Conservation (phyloP, 2,888 invertebrate species). For the Lydus trimaculatus region DNA sequence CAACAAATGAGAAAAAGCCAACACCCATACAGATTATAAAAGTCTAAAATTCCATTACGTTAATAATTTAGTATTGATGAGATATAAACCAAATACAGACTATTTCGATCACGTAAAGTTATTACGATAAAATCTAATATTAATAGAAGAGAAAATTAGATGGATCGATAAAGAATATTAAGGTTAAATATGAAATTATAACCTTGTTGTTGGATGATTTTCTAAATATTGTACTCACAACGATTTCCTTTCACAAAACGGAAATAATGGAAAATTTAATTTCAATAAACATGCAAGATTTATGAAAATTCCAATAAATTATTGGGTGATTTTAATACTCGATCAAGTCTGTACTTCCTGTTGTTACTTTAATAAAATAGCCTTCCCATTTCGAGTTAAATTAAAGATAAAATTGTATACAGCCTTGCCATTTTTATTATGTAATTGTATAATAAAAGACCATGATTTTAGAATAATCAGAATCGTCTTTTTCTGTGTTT, state of each 20-base stretch:
- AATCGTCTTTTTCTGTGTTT: neutral
- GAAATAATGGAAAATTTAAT: neutral
- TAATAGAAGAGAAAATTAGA: neutral
- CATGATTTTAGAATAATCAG: neutral
- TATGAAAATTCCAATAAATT: neutral
- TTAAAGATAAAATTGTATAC: neutral
- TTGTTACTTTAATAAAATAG: neutral
- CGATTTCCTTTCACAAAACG: neutral
- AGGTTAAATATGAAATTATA: neutral
- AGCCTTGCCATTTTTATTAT: neutral
- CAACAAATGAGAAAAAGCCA: neutral
- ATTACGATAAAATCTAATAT: neutral
- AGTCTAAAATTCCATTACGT: neutral
- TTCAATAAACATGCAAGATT: neutral
- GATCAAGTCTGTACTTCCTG: slow-evolving; percentile 1
- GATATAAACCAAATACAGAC: neutral
- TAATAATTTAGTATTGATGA: neutral
- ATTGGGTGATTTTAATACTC: neutral
- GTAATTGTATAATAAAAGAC: neutral
- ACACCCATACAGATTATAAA: neutral
- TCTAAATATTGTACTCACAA: neutral
- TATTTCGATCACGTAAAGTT: neutral
- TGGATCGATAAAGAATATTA: neutral
- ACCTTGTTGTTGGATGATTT: neutral
- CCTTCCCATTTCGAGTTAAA: neutral